Base-by-base conservation (phyloP, 2,888 invertebrate genomes). In the Ptilodon capucinus region DNA sequence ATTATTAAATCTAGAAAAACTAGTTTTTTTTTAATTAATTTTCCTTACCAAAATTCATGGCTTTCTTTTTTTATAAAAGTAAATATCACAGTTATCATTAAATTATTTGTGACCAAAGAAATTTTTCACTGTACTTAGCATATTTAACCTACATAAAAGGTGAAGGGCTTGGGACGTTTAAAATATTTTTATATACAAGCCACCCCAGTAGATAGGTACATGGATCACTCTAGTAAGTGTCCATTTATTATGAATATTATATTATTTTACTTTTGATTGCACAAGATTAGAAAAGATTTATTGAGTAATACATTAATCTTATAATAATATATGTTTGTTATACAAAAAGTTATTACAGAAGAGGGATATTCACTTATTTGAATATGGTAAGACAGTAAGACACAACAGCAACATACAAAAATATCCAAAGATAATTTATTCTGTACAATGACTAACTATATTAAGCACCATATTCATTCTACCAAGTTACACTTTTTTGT, bases 81-180 rank as follows among this genome's bases (percentile, higher is more conserved):
- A 90, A 91, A 89, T 91, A 91, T 91, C 90, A 91, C 90, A 91
- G 90, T 89, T 88, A 81, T 86, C 79, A 84, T 86, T 85, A 87
- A 84, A 87, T 84, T 85, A 84, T 81, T 86, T 88, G 86, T 88
- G 89, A 88, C 82, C 81, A 79, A 87, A 81, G 71, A 74, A 76
- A 78, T 79, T 77, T 76, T 76, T 76, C 77, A 78, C 69, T 53
- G 44, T 56, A 58, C 63, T 60, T 68, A 66, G 54, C 56, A 51
- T 73, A 74, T 61, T 68, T 70, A 70, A 18, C 14, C n/a, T 40
- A 71, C 42, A 65, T 57, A 71, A 54, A 58, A 59, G 59, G 71
- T 77, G 72, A 81, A 77, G 66, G 79, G 77, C 73, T 75, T 67
- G 64, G 67, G 64, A 76, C 70, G 67, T 63, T 56, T 50, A 44